phyloP scores from a whole-genome alignment of 2,797 vertebrate genomes.

The Labroides dimidiatus region DNA sequence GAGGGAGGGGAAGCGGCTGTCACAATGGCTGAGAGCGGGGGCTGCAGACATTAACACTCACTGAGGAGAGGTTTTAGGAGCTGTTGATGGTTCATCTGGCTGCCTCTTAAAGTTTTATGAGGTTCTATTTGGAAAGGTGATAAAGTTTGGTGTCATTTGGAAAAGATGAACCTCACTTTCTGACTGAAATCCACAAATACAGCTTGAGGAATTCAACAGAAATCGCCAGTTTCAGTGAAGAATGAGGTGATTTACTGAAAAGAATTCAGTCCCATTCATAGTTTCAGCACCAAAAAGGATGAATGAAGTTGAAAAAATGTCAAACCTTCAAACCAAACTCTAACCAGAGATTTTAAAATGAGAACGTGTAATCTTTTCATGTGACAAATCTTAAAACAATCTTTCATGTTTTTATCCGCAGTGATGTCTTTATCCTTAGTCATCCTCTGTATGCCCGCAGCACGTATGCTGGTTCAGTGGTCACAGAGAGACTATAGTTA shows the following conservation, averaged over 20 bases:
- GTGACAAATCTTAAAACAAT: neutral
- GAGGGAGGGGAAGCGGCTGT: slow-evolving; percentile 52
- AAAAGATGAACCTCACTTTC: neutral
- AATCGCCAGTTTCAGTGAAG: no score
- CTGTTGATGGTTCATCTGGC: slow-evolving; percentile 16
- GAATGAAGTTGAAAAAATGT: slow-evolving; percentile 25
- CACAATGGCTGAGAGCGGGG: slow-evolving; percentile 32
- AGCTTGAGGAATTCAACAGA: no score
- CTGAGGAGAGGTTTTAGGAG: slow-evolving; percentile 12
- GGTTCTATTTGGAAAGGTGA: no score
- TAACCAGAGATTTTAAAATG: neutral
- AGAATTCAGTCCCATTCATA: no score
- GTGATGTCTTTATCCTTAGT: neutral
- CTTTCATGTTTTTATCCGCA: neutral
- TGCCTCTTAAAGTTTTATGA: neutral
- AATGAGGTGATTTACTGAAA: no score
- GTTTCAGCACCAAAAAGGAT: neutral
- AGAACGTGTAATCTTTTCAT: neutral
- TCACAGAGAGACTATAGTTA: neutral
- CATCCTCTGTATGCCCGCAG: neutral
- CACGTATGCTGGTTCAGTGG: neutral
- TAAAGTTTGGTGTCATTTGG: no score
- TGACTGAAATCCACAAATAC: neutral
- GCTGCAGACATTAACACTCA: slow-evolving; percentile 17
- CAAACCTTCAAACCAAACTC: neutral